phyloP scores from a whole-genome alignment of 2,113 vertebrate species.

The Saccopteryx bilineata region DNA sequence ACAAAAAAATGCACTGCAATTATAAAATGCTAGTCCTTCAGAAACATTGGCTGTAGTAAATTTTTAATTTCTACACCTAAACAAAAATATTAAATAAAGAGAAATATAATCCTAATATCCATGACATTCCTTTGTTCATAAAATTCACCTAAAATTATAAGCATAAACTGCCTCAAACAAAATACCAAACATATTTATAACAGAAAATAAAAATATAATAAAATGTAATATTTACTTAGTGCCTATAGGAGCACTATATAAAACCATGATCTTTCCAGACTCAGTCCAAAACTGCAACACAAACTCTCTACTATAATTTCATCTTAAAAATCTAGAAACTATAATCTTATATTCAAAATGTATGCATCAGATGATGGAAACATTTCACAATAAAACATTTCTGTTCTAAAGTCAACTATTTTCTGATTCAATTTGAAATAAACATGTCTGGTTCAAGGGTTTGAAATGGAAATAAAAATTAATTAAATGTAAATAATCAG shows the following conservation, averaged over 20 bases:
- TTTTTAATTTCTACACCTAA: slow-evolving; percentile 53
- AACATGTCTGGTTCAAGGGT: slow-evolving; percentile 47
- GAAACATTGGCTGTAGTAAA: slow-evolving; percentile 19
- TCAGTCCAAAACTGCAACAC: slow-evolving; percentile 16
- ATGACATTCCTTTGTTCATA: slow-evolving; percentile 18
- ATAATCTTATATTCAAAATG: slow-evolving; percentile 58
- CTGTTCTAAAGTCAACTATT: slow-evolving; percentile 24
- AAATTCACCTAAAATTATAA: slow-evolving; percentile 49
- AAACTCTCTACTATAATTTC: slow-evolving; percentile 47
- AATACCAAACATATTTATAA: slow-evolving; percentile 31
- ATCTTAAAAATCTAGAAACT: slow-evolving; percentile 57
- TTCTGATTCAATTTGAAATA: slow-evolving; percentile 53
- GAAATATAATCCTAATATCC: slow-evolving; percentile 33
- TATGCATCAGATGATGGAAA: background rate
- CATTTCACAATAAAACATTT: slow-evolving; percentile 30
- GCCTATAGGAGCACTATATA: slow-evolving; percentile 12
- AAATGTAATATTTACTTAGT: slow-evolving; percentile 43
- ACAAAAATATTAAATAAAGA: slow-evolving; percentile 51
- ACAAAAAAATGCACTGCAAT: slow-evolving; percentile 50
- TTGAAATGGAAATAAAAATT: slow-evolving; percentile 58
- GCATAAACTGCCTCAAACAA: slow-evolving; percentile 47
- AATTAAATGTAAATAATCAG: slow-evolving; percentile 47
- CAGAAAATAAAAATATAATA: slow-evolving; percentile 58
- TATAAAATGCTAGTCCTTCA: slow-evolving; percentile 10
- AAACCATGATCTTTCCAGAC: slow-evolving; percentile 37